Percentiles rank a stretch among this genome's conserved stretches.
These are phyloP conservation scores for Stichopus chloronotus DNA, from an alignment of 35 echinoderm and acorn worm species.

Conservation along the genomic window DNA sequence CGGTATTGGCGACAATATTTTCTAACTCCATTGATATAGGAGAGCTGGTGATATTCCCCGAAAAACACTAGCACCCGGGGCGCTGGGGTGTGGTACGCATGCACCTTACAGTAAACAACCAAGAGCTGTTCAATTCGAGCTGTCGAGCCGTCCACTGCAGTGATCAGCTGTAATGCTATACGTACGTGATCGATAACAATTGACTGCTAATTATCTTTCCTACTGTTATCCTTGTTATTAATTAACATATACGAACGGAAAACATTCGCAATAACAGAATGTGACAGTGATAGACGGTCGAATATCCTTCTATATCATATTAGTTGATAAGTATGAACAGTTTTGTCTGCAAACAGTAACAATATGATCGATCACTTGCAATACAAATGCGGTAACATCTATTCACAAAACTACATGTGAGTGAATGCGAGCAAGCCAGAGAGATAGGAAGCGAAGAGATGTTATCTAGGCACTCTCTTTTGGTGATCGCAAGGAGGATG, in stretches of 20 bases:
- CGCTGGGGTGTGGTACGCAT: slow-evolving; percentile 65
- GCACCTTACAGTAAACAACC: slow-evolving; percentile 2
- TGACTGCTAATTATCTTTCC: neutral
- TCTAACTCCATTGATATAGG: slow-evolving; percentile 95
- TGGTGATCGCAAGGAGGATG: neutral
- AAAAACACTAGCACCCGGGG: slow-evolving; percentile 53
- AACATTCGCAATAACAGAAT: neutral
- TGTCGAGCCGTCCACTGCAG: neutral
- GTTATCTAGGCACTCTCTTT: neutral
- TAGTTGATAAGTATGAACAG: neutral
- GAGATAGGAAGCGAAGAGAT: neutral
- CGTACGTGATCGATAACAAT: slow-evolving; percentile 10
- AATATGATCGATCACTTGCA: neutral
- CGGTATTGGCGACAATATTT: slow-evolving; percentile 99
- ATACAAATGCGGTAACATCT: neutral
- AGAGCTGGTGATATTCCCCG: slow-evolving; percentile 42
- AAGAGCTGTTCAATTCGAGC: slow-evolving; percentile 18
- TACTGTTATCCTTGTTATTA: neutral
- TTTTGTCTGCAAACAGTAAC: neutral
- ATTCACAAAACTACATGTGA: neutral
- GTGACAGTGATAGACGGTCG: neutral
- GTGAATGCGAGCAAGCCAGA: neutral
- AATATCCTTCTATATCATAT: neutral
- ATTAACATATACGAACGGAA: neutral
- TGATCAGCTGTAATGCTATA: neutral